Conservation (phyloP, 2,888 invertebrate species). For the Bruchidius siliquastri region DNA sequence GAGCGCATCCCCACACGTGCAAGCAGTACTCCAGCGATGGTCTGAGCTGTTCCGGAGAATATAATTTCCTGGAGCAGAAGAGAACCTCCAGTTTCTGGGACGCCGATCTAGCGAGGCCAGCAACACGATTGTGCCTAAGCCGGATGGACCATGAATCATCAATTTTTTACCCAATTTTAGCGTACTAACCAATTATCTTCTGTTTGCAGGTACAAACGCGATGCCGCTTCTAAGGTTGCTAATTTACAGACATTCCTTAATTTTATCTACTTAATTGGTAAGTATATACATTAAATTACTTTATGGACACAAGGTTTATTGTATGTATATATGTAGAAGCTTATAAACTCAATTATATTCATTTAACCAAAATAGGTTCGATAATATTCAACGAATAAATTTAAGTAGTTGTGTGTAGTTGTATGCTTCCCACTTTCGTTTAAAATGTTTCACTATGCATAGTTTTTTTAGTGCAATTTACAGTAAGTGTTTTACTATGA, state of each 20-base stretch:
- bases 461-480: neutral
- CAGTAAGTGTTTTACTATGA: neutral
- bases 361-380: neutral
- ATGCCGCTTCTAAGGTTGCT: slow-evolving; percentile 31
- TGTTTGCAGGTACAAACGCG: slow-evolving; percentile 31
- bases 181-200: slow-evolving; percentile 15
- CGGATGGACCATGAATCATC: neutral
- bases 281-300: slow-evolving; percentile 27
- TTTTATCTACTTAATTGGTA: slow-evolving; percentile 41
- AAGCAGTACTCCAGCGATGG: too few species aligned
- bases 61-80: too few species aligned
- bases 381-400: neutral
- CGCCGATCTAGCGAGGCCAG: too few species aligned
- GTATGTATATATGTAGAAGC: neutral
- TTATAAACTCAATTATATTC: neutral
- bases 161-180: slow-evolving; percentile 2
- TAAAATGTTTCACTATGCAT: neutral
- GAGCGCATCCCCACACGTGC: too few species aligned
- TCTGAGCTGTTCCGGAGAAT: too few species aligned
- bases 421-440: neutral
- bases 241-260: slow-evolving; percentile 33
- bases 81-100: too few species aligned
- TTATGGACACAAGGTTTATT: slow-evolving; percentile 4
- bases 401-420: neutral
- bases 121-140: neutral